Evolutionary conservation across 2,888 invertebrate species (phyloP), one percentile per base, ranked within the genome.

Genomic region (Apamea epomidion): DNA sequence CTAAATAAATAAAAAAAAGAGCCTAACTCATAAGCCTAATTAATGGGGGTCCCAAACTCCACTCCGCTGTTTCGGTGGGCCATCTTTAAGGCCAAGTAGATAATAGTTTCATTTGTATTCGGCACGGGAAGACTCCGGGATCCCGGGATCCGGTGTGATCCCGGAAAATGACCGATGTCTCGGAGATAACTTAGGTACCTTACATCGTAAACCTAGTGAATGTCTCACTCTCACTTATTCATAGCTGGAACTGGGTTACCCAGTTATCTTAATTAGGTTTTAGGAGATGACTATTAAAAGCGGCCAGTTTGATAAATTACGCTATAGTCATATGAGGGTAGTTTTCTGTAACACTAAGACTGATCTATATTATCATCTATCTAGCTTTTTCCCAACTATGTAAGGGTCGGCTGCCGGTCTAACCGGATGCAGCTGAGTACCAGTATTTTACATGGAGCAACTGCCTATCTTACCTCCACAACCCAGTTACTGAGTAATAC

Each of bases 91-190:
- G 75, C 86, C 68, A 74, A 86, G 82, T 70, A 88, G 84, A 89
- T 89, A 88, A 91, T 89, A 91, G 89, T 91, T 92, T 90, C 92
- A 92, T 92, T 92, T 91, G 90, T 92, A 92, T 92, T 91, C 92
- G 67, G 65, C 51, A 48, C 82, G 84, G 78, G 81, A 78, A 65
- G 60, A 69, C 29, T 54, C 80, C 54, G 71, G 76, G 82, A 79
- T 77, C 75, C 82, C 79, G 81, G 87, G 86, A 62, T 74, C 78
- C 78, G 65, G 73, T 76, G 62, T 74, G 83, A 83, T 84, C 83
- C 86, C 85, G 84, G 90, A 81, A 87, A 90, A 90, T 91, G 87
- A 89, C 90, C 90, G 89, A 91, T 91, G 89, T 89, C 88, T 78
- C 79, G 70, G 86, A 83, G 91, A 90, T 90, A 90, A 87, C 78